Evolutionary conservation across 2,113 vertebrate species (phyloP).

Genomic region (Sigmodon hispidus): DNA sequence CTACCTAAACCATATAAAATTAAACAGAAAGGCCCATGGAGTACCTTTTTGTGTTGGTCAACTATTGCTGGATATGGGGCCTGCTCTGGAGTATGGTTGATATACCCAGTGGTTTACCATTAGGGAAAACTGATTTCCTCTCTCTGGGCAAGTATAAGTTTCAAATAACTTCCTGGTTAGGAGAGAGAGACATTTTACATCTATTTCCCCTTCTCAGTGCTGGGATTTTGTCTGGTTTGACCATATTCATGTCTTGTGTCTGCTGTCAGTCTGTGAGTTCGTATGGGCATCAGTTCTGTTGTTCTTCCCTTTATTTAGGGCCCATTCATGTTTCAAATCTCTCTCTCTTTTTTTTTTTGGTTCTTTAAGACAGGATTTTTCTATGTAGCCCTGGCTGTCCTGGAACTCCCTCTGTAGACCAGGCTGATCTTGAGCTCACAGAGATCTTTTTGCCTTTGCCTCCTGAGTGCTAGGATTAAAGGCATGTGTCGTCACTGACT

Average conservation of each 20-base stretch:
- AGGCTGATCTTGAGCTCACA: background rate
- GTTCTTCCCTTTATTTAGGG: background rate
- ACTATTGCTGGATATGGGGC: background rate
- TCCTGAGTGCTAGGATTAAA: background rate
- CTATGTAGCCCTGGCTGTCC: background rate
- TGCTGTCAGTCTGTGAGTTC: background rate
- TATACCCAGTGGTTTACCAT: too few species aligned
- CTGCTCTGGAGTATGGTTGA: background rate
- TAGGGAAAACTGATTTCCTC: background rate
- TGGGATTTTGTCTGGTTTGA: background rate
- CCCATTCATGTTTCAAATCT: background rate
- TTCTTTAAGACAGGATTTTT: background rate
- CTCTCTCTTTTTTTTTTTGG: background rate
- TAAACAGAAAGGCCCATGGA: background rate
- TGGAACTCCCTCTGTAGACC: background rate
- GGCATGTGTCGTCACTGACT: background rate
- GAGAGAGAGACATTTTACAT: background rate
- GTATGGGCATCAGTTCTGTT: background rate
- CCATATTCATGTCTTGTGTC: background rate
- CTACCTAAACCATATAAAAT: background rate
- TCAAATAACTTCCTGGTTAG: background rate
- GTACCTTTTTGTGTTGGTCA: background rate
- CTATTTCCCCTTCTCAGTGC: background rate
- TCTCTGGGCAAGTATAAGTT: background rate
- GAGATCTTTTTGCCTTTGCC: background rate